Conservation (phyloP, 2,797 vertebrate species). For the Sebastes trivittatus region DNA sequence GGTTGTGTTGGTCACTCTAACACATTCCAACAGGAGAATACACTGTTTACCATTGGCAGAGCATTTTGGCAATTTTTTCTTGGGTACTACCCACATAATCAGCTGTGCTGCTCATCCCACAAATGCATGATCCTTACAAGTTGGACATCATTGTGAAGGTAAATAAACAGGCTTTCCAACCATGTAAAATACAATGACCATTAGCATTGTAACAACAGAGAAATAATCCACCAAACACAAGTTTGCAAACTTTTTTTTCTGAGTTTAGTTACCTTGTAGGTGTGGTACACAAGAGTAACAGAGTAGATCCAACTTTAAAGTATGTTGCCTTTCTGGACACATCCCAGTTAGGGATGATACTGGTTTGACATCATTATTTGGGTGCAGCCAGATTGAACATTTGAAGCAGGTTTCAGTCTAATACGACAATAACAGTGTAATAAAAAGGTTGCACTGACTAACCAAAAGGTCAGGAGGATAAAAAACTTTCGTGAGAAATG, state of each 20-base stretch:
- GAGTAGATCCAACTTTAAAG: not conserved
- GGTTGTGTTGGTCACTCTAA: too few species aligned
- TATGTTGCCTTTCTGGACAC: not conserved
- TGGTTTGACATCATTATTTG: not conserved
- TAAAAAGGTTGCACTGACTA: not conserved
- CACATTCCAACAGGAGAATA: too few species aligned
- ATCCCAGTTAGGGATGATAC: not conserved
- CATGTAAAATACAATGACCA: rapidly evolving
- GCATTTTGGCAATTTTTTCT: too few species aligned
- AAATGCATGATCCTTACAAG: too few species aligned
- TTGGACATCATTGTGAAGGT: too few species aligned
- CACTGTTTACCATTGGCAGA: too few species aligned
- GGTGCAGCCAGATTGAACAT: not conserved
- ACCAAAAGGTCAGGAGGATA: not conserved
- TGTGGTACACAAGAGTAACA: not conserved
- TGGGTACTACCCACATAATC: too few species aligned
- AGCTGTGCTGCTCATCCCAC: too few species aligned
- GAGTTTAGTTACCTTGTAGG: not conserved
- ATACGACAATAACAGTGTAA: too few species aligned
- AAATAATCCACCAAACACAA: too few species aligned
- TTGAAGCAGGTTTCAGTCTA: rapidly evolving
- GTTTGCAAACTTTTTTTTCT: rapidly evolving
- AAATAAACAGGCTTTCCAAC: too few species aligned
- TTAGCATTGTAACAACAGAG: too few species aligned
- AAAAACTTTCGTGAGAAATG: not conserved